Evolutionary conservation across 2,113 vertebrate genomes (phyloP), one percentile per base, ranked within the genome.

Genomic region (Podarcis raffonei): DNA sequence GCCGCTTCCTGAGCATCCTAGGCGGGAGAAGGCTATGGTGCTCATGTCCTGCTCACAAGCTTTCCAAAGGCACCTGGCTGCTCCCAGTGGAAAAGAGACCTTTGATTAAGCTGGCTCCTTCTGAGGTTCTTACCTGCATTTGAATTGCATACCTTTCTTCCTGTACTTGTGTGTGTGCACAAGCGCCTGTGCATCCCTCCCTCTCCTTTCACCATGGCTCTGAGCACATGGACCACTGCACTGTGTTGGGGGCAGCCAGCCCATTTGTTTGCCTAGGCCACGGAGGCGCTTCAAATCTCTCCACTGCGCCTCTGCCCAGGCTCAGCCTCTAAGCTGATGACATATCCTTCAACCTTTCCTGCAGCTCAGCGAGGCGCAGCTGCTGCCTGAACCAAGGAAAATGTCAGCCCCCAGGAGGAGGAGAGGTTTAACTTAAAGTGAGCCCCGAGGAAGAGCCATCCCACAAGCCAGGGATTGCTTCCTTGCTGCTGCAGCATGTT

Each of bases 381-480:
- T 95, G 94, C 91, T 95, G 93, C 92, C 87, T 94, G 95, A 94
- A 92, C 92, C 94, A 93, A 89, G 89, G 90, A 94, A 95, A 95
- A 95, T 94, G 94, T 93, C 94, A 94, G 93, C 87, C 92, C 92
- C 93, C 94, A 88, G 90, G 93, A 95, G 95, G 83, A 88, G 81
- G 88, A 80, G 37, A 81, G 91, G 76, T 94, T 86, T 92, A 90
- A 93, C 94, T 93, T 62, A 59, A 66, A 89, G 91, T 11, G 86
- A 93, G 88, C 88, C 95, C 94, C 93, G 9, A 91, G 91, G 92
- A 95, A 92, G 81, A 18, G 0, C 32, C 84, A 90, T 91, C 53
- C 90, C 90, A 81, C 48, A 81, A 92, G 83, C 88, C 83, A 83
- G 91, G 90, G 89, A 84, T 62, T 90, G 89, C 89, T n/a, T 92